Percentiles rank a stretch among this genome's conserved stretches.
Evolutionary conservation across 1,140 invertebrate species (phyloP).

Genomic region (Neodiprion virginianus): DNA sequence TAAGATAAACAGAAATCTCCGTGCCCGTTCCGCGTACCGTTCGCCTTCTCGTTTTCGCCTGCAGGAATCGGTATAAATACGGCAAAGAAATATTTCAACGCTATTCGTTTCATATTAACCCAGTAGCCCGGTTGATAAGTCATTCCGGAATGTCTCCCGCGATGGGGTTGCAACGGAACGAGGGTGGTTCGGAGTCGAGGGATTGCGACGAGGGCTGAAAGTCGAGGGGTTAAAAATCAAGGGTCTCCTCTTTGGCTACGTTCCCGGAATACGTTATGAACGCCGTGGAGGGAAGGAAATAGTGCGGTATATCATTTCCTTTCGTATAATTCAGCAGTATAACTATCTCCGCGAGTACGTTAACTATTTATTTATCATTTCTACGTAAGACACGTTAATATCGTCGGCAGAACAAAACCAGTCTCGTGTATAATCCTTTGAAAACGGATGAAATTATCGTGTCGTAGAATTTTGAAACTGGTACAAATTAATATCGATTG

Average conservation of each 20-base stretch:
- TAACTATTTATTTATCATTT: constrained; percentile 3
- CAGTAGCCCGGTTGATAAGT: constrained; percentile 14
- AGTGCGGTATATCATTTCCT: not conserved
- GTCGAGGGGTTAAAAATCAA: constrained; percentile 12
- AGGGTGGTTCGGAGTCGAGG: not conserved
- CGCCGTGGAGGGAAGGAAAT: too few relatives aligned
- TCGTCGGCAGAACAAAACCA: not conserved
- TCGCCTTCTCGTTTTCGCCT: not conserved
- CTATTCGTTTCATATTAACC: constrained; percentile 6
- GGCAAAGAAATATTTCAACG: constrained; percentile 8
- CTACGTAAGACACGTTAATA: not conserved
- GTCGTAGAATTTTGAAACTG: not conserved
- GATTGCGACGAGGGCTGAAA: not conserved
- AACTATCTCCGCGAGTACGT: not conserved
- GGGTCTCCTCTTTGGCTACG: constrained; percentile 4
- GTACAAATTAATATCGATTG: not conserved
- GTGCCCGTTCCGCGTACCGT: not conserved
- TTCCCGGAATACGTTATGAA: constrained; percentile 9
- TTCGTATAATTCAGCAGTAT: constrained; percentile 5
- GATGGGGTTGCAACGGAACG: constrained; percentile 3
- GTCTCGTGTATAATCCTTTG: not conserved
- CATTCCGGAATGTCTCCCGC: constrained; percentile 9
- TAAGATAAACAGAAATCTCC: constrained; percentile 9
- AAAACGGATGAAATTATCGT: not conserved
- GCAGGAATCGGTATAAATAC: constrained; percentile 3